Conservation (phyloP, 2,888 invertebrate species). For the Linnaemya vulpina region DNA sequence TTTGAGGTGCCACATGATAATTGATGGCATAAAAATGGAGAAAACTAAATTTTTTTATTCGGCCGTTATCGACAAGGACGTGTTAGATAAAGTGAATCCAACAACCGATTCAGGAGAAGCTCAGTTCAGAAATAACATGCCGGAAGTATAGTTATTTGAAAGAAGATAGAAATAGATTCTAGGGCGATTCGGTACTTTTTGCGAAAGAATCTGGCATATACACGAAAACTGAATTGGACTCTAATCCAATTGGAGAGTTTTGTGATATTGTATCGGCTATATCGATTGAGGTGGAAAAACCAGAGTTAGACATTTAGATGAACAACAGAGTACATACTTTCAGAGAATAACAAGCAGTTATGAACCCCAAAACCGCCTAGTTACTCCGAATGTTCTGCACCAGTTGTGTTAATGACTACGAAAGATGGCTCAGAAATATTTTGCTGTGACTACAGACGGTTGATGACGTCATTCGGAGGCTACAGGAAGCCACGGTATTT, state of each 20-base stretch:
- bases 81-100: background rate
- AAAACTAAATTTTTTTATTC: background rate
- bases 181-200: background rate
- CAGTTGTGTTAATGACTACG: too few species aligned
- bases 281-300: too few species aligned
- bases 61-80: background rate
- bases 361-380: slow-evolving; percentile 73
- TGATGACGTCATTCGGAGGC: background rate
- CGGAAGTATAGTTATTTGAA: background rate
- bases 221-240: too few species aligned
- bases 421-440: slow-evolving; percentile 9
- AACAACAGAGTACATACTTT: background rate
- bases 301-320: background rate
- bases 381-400: slow-evolving; percentile 31
- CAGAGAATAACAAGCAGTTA: slow-evolving; percentile 66
- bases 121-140: background rate
- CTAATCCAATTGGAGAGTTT: too few species aligned
- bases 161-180: background rate
- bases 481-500: background rate
- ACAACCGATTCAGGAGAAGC: background rate
- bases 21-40: background rate
- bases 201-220: background rate
- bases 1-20: too few species aligned
- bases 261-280: too few species aligned
- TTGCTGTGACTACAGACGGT: slow-evolving; percentile 56